A percentile compares a stretch with the other conserved stretches of the same genome.
phyloP scores from a whole-genome alignment of 2,797 vertebrate species.

The Rhincodon typus region DNA sequence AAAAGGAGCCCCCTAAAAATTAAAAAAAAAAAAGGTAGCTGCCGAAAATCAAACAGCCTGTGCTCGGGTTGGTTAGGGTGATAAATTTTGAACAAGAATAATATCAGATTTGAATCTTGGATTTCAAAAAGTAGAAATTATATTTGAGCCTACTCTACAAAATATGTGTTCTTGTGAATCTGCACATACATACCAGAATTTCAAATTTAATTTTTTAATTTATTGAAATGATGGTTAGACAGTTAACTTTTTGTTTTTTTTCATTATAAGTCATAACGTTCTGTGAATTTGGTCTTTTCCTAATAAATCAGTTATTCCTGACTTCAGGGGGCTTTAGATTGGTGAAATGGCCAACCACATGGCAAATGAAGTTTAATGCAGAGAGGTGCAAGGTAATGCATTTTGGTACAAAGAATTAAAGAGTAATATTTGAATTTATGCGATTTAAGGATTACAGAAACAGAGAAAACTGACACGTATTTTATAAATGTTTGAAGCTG shows the following conservation, averaged over 20 bases:
- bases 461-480: neutral
- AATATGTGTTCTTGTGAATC: no score
- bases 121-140: neutral
- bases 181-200: no score
- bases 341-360: neutral
- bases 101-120: neutral
- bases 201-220: neutral
- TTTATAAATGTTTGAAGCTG: neutral
- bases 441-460: neutral
- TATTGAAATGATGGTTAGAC: neutral
- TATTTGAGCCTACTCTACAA: neutral
- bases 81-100: neutral
- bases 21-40: no score
- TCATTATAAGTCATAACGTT: neutral
- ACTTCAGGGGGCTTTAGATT: neutral
- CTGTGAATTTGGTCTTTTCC: neutral
- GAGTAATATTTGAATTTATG: neutral
- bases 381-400: neutral
- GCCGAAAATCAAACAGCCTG: no score
- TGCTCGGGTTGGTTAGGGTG: neutral
- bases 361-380: neutral
- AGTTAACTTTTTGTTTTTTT: neutral
- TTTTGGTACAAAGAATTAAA: neutral
- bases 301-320: neutral
- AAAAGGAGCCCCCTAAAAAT: no score